Percentiles rank a stretch among this genome's conserved stretches.
Evolutionary conservation across 2,797 vertebrate species (phyloP).

Genomic region (Coilia nasus): DNA sequence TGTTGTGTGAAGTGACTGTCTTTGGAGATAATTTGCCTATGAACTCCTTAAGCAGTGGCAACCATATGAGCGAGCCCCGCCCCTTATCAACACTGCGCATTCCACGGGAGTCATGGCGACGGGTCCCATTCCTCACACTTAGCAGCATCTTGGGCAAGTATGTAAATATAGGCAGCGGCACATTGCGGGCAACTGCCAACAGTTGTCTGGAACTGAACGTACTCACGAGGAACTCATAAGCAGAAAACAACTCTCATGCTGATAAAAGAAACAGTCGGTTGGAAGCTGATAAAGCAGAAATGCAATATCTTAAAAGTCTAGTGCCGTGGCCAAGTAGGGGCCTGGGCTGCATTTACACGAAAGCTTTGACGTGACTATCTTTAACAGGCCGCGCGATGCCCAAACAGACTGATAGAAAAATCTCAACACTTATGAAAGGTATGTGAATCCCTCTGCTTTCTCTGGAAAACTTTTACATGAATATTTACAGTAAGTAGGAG

Average conservation of each 20-base stretch:
- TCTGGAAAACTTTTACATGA: neutral
- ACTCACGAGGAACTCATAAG: neutral
- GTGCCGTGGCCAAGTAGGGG: neutral
- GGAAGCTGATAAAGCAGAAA: neutral
- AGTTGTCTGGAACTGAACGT: neutral
- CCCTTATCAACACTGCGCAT: slow-evolving; percentile 33
- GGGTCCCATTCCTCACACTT: slow-evolving; percentile 38
- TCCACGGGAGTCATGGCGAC: slow-evolving; percentile 38
- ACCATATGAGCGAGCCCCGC: neutral
- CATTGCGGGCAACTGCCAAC: slow-evolving; percentile 15
- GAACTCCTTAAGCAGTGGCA: neutral
- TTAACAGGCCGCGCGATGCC: too few species aligned
- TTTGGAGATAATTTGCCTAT: slow-evolving; percentile 6
- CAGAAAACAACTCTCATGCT: neutral
- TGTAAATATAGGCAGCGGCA: slow-evolving; percentile 35
- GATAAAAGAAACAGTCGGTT: neutral
- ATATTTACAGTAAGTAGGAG: neutral
- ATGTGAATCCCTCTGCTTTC: neutral
- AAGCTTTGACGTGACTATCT: too few species aligned
- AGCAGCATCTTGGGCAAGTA: slow-evolving; percentile 26
- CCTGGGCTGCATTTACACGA: too few species aligned
- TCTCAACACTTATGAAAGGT: too few species aligned
- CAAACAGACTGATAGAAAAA: too few species aligned
- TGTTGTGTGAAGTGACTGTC: neutral
- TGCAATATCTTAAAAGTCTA: neutral